Conservation (phyloP, 2,888 invertebrate genomes). For the Graphium colonna region DNA sequence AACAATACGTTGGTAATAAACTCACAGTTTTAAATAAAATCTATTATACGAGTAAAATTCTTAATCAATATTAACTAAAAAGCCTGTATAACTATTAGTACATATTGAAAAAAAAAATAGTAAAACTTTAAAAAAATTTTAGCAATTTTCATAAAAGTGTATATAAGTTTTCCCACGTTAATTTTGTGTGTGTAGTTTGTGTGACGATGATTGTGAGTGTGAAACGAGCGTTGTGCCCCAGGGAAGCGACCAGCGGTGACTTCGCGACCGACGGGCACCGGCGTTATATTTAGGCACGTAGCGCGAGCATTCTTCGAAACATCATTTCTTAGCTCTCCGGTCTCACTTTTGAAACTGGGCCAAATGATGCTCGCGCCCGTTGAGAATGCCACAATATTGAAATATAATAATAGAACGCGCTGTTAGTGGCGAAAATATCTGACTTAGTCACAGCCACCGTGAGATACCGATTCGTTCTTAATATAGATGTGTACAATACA, state of each 20-base stretch:
- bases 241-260: conserved; percentile 29
- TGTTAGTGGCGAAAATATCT: conserved; percentile 71
- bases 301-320: conserved; percentile 74
- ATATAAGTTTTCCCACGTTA: too few species aligned
- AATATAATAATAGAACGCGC: conserved; percentile 74
- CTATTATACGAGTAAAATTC: too few species aligned
- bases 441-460: conserved; percentile 65
- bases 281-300: conserved; percentile 68
- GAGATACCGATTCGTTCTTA: conserved; percentile 58
- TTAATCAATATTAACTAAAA: not conserved
- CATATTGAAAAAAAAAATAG: not conserved
- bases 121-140: too few species aligned
- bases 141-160: not conserved
- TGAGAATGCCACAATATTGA: conserved; percentile 76
- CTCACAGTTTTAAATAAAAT: too few species aligned
- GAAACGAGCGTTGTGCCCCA: conserved; percentile 23
- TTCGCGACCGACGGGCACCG: conserved; percentile 30
- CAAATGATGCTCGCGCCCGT: conserved; percentile 73
- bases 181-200: too few species aligned
- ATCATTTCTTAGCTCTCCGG: conserved; percentile 71
- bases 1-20: too few species aligned
- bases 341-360: conserved; percentile 79
- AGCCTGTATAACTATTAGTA: not conserved
- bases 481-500: conserved; percentile 61
- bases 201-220: too few species aligned